Evolutionary conservation across 2,888 invertebrate species (phyloP), one percentile per base, ranked within the genome.

Genomic region (Lucinisca nassula): DNA sequence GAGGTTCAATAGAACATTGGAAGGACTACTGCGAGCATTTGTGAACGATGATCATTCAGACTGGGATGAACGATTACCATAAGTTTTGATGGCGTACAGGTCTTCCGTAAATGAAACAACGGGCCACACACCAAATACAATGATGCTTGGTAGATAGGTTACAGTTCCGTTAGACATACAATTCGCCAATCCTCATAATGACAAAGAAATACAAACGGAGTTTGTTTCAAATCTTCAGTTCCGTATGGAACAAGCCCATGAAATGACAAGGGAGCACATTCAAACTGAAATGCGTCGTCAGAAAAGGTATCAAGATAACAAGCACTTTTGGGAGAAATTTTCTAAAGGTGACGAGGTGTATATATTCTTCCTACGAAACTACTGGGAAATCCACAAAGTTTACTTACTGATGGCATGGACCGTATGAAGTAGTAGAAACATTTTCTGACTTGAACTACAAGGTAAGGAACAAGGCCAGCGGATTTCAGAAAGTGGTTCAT

Each of bases 21-120:
- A 45, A 45, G 45, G 45, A 45, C 14, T 45, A 14, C 10, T 45
- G 14, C 45, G 14, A 12, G 45, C 45, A 45, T 51, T 51, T 61
- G 61, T 61, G 6, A 61, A 61, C 17, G 61, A 61, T 27, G 61
- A 61, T 27, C 24, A 61, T 45, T 45, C 45, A 12, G 45, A 45
- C 45, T 45, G 45, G 45, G 45, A 45, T 45, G 8, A 45, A 45
- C 8, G 45, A 14, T 45, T 45, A 45, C 45, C 45, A 45, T 45
- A 45, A 12, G 45, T 45, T 8, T 14, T 45, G 8, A 45, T 45
- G 14, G 40, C 40, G 40, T 55, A 55, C 55, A 55, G 10, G n/a
- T 55, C 55, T 55, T 55, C 55, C 21, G 61, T 61, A 61, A 61
- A 61, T 61, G 61, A 61, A 21, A 61, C 61, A 61, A 61, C 61